phyloP scores from a whole-genome alignment of 2,113 vertebrate species.

The Zonotrichia leucophrys region DNA sequence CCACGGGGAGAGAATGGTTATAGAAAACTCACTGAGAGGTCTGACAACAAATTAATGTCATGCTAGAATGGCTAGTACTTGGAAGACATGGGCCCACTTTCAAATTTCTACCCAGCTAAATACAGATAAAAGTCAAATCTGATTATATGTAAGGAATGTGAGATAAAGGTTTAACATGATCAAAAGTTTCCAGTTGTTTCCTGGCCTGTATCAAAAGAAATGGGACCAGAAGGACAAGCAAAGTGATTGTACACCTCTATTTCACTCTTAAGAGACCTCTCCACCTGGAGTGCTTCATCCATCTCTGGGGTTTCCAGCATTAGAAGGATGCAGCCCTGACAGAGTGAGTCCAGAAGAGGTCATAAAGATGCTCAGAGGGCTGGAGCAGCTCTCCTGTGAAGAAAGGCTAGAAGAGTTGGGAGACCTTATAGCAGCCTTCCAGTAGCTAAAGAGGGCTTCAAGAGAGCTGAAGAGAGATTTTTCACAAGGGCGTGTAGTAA shows the following conservation, averaged over 20 bases:
- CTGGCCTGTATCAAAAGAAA: not conserved
- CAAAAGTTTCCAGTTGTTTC: not conserved
- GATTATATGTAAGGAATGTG: not conserved
- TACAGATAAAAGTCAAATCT: not conserved
- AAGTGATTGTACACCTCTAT: not conserved
- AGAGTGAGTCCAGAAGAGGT: not conserved
- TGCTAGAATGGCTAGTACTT: not conserved
- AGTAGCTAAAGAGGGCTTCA: not conserved
- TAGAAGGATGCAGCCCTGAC: not conserved
- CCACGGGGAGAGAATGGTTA: accelerated
- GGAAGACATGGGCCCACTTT: not conserved
- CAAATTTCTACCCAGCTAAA: not conserved
- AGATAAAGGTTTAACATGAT: not conserved
- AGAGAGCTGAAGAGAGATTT: not conserved
- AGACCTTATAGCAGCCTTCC: not conserved
- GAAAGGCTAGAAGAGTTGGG: not conserved
- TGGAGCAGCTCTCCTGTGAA: not conserved
- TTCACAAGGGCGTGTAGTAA: not conserved
- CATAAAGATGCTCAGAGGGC: not conserved
- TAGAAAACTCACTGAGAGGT: not conserved
- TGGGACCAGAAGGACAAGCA: not conserved
- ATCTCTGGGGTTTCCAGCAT: not conserved
- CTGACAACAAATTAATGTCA: not conserved
- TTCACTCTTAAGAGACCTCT: not conserved
- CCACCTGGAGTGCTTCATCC: not conserved